Conservation (phyloP, 2,888 invertebrate species). For the Operophtera brumata region DNA sequence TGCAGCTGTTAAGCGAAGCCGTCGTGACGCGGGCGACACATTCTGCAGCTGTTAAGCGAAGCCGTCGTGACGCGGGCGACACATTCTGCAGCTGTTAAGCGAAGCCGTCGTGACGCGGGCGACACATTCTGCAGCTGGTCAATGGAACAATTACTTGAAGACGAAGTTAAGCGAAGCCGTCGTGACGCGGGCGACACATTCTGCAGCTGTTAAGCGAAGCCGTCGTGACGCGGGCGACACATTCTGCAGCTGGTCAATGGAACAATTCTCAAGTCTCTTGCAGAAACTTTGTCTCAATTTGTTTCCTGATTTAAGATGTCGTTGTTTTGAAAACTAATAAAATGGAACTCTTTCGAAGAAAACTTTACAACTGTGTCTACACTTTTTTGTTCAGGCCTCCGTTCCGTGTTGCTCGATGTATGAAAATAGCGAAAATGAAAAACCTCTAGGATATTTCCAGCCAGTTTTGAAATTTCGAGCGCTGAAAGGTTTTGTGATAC, state of each 20-base stretch:
- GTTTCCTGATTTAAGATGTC: neutral
- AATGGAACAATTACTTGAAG: conserved; percentile 40
- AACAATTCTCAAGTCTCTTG: conserved; percentile 5
- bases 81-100: conserved; percentile 24
- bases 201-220: conserved; percentile 31
- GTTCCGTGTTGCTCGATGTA: too few relatives aligned
- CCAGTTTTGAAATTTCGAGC: too few relatives aligned
- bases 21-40: conserved; percentile 3
- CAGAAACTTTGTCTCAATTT: conserved; percentile 1
- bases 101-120: conserved; percentile 25
- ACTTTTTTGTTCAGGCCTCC: too few relatives aligned
- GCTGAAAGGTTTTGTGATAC: too few relatives aligned
- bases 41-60: conserved; percentile 30
- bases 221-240: conserved; percentile 8
- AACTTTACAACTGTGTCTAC: too few relatives aligned
- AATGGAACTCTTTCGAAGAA: neutral
- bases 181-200: conserved; percentile 2
- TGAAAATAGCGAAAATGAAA: too few relatives aligned
- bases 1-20: conserved; percentile 32
- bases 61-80: conserved; percentile 15
- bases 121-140: conserved; percentile 1
- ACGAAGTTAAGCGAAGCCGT: conserved; percentile 36
- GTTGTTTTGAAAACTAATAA: neutral
- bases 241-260: conserved; percentile 1
- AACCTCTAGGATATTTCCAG: too few relatives aligned